A percentile compares a stretch with the other conserved stretches of the same genome.
Evolutionary conservation across 1,140 invertebrate genomes (phyloP).

Genomic region (Phortica variegata): DNA sequence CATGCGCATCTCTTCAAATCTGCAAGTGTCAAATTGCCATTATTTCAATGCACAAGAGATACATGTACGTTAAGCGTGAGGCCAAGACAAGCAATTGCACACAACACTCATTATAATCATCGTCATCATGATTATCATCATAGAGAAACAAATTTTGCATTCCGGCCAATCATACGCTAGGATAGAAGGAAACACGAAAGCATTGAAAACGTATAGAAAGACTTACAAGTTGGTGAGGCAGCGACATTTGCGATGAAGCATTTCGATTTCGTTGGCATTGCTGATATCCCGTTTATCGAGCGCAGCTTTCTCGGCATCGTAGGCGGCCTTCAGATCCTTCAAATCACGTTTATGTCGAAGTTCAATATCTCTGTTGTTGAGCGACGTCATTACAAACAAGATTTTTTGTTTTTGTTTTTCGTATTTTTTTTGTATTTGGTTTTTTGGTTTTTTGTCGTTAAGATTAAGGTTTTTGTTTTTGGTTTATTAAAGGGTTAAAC

Average conservation of each 20-base stretch:
- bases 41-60: no score
- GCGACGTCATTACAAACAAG: conserved; percentile 1
- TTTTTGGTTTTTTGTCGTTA: conserved; percentile 8
- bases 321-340: conserved; percentile 52
- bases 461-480: conserved; percentile 9
- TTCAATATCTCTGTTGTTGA: conserved; percentile 42
- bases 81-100: no score
- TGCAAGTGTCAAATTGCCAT: conserved; percentile 27
- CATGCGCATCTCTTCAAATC: conserved; percentile 61
- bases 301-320: conserved; percentile 50
- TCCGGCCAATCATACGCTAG: no score
- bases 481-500: no score
- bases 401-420: conserved; percentile 4
- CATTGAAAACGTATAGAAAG: not conserved
- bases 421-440: conserved; percentile 10
- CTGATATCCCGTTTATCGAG: conserved; percentile 54
- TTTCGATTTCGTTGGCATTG: conserved; percentile 59
- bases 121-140: no score
- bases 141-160: no score
- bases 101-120: no score
- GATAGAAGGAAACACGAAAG: not conserved
- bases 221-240: conserved; percentile 62
- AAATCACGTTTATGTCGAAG: conserved; percentile 49
- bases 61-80: not conserved
- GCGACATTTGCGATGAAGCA: conserved; percentile 59